Evolutionary conservation across 1,140 invertebrate species (phyloP).

Genomic region (Laupala kohalensis): DNA sequence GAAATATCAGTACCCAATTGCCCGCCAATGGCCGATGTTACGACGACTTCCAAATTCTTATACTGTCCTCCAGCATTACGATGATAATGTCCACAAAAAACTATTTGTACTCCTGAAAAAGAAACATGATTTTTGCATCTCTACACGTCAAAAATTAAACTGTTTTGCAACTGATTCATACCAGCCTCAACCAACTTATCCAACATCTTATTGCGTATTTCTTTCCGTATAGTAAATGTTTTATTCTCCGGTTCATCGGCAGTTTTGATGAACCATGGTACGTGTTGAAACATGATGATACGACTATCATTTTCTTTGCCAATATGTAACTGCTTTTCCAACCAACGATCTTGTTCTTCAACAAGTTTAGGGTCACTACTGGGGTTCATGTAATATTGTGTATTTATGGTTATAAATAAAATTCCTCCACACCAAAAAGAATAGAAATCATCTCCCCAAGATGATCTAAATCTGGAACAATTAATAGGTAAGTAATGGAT

Average conservation of each 20-base stretch:
- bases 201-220: conserved; percentile 27
- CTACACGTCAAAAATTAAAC: too few relatives aligned
- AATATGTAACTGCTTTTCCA: conserved; percentile 25
- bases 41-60: conserved; percentile 32
- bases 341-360: conserved; percentile 32
- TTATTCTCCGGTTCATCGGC: conserved; percentile 24
- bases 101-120: conserved; percentile 29
- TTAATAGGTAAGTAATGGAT: background rate
- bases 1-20: conserved; percentile 31
- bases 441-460: conserved; percentile 40
- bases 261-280: conserved; percentile 35
- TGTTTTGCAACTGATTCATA: too few relatives aligned
- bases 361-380: conserved; percentile 24
- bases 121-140: too few relatives aligned
- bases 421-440: conserved; percentile 38
- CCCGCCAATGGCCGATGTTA: conserved; percentile 38
- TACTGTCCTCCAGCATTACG: conserved; percentile 35
- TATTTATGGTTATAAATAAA: conserved; percentile 40
- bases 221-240: conserved; percentile 32
- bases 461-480: conserved; percentile 8
- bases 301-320: conserved; percentile 20
- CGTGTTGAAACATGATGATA: conserved; percentile 40
- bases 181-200: conserved; percentile 30
- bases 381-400: conserved; percentile 32
- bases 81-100: conserved; percentile 44